phyloP scores from a whole-genome alignment of 2,888 invertebrate genomes.

The Sericinus montela region DNA sequence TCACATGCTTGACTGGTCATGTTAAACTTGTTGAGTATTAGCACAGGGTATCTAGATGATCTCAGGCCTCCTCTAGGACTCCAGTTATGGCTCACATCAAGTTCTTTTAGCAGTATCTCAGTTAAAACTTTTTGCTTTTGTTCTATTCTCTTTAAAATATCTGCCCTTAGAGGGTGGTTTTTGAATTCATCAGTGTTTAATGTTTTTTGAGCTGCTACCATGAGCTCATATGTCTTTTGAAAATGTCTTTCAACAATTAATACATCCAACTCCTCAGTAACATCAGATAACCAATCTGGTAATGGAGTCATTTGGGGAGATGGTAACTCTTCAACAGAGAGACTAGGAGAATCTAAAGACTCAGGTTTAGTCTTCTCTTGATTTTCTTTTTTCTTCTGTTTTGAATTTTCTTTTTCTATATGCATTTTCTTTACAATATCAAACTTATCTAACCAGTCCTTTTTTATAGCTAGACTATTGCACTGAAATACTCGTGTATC shows the following conservation, averaged over 20 bases:
- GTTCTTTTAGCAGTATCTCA: constrained; percentile 92
- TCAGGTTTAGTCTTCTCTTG: constrained; percentile 62
- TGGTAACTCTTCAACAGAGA: constrained; percentile 65
- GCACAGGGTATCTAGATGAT: constrained; percentile 90
- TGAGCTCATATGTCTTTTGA: constrained; percentile 91
- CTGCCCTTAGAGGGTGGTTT: constrained; percentile 56
- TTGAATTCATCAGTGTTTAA: constrained; percentile 61
- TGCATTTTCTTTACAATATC: constrained; percentile 93
- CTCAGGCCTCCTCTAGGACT: constrained; percentile 93
- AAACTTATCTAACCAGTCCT: constrained; percentile 96
- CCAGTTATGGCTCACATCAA: constrained; percentile 93
- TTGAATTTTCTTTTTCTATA: constrained; percentile 80
- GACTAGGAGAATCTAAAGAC: constrained; percentile 66
- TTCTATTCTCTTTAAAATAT: constrained; percentile 80
- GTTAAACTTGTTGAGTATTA: constrained; percentile 88
- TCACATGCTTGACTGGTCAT: constrained; percentile 87
- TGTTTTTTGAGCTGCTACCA: constrained; percentile 78
- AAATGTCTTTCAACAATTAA: constrained; percentile 97
- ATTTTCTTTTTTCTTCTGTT: constrained; percentile 69
- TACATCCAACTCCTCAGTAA: constrained; percentile 96
- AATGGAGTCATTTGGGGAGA: constrained; percentile 59
- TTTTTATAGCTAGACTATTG: constrained; percentile 88
- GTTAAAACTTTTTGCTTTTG: constrained; percentile 86
- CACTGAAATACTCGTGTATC: constrained; percentile 96
- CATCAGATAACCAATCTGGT: constrained; percentile 94